Conservation (phyloP, 2,888 invertebrate genomes). For the Drosophila ezoana region DNA sequence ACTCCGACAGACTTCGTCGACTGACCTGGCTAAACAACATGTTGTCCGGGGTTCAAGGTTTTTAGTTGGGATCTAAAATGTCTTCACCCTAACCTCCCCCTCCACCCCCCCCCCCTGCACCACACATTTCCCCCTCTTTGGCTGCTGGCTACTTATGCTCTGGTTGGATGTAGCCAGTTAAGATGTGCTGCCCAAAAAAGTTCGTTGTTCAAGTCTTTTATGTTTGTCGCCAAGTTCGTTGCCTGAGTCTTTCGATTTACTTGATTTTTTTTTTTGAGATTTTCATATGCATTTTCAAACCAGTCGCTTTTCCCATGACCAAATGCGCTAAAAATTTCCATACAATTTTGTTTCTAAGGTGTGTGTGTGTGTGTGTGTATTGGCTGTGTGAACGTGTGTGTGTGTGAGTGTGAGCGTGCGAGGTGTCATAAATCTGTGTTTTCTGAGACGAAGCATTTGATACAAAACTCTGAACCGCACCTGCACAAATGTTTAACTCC, state of each 20-base stretch:
- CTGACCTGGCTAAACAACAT: constrained; percentile 8
- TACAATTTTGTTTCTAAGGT: constrained; percentile 17
- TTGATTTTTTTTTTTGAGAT: constrained; percentile 8
- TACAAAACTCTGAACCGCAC: constrained; percentile 37
- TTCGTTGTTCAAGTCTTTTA: constrained; percentile 50
- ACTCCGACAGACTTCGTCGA: constrained; percentile 2
- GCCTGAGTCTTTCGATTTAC: constrained; percentile 42
- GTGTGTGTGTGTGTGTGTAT: constrained; percentile 14
- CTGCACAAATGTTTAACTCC: constrained; percentile 60
- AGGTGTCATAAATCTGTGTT: constrained; percentile 50
- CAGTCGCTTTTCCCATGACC: constrained; percentile 50
- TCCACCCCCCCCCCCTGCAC: neutral
- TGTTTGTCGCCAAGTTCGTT: constrained; percentile 29
- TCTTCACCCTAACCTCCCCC: neutral
- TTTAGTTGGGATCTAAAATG: neutral
- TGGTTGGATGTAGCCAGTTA: constrained; percentile 5
- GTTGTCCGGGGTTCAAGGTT: constrained; percentile 20
- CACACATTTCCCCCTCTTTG: neutral
- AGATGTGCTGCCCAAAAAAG: constrained; percentile 11
- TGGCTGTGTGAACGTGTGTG: neutral
- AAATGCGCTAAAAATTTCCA: constrained; percentile 46
- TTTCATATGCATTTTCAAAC: constrained; percentile 33
- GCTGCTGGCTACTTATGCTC: neutral
- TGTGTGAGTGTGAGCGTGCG: constrained; percentile 20
- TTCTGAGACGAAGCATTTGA: constrained; percentile 31